phyloP scores from a whole-genome alignment of 2,113 vertebrate genomes.

The Labeo rohita region DNA sequence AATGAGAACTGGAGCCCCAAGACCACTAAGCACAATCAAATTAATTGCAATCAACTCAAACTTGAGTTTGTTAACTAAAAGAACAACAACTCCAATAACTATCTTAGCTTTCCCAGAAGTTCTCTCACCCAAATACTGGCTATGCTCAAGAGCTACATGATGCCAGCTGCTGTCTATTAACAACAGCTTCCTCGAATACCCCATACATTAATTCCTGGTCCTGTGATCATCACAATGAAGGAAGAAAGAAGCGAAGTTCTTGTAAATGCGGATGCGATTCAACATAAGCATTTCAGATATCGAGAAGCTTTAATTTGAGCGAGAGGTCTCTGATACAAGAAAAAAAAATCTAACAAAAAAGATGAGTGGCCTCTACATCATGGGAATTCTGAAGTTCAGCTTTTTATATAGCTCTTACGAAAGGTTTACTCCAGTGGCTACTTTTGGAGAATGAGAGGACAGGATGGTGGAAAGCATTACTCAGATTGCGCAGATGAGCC shows the following conservation, averaged over 20 bases:
- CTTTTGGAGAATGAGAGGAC: not conserved
- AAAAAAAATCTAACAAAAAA: not conserved
- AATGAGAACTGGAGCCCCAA: not conserved
- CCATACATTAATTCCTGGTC: too few species aligned
- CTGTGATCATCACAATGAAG: too few species aligned
- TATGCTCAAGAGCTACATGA: too few species aligned
- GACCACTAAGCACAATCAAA: not conserved
- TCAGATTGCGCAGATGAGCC: not conserved
- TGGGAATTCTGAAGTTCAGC: not conserved
- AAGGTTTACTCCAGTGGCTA: not conserved
- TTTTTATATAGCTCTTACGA: constrained; percentile 2
- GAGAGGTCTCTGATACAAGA: too few species aligned
- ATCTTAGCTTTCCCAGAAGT: not conserved
- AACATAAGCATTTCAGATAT: not conserved
- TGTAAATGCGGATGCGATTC: not conserved
- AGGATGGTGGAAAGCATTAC: constrained; percentile 4
- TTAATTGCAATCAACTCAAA: too few species aligned
- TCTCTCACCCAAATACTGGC: not conserved
- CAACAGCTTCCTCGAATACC: too few species aligned
- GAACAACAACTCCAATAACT: too few species aligned
- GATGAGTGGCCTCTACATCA: not conserved
- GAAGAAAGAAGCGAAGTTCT: too few species aligned
- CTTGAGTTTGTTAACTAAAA: not conserved
- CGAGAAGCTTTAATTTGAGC: not conserved
- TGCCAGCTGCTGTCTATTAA: too few species aligned